Evolutionary conservation across 2,113 vertebrate genomes (phyloP).

Genomic region (Excalfactoria chinensis): DNA sequence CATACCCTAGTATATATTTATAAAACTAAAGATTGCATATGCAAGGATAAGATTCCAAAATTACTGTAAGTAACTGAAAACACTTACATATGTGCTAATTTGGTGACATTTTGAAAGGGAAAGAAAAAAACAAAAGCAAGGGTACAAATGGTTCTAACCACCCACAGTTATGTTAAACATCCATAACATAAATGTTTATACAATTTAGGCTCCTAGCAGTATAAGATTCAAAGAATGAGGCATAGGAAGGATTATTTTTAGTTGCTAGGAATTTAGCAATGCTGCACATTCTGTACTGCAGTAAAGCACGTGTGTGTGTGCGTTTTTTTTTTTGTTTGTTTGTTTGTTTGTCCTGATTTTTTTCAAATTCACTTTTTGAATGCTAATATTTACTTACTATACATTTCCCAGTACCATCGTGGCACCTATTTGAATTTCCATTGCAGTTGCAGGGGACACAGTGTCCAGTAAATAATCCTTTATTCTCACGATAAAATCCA

Average conservation of each 20-base stretch:
- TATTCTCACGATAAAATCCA: conserved; percentile 86
- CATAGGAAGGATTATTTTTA: neutral
- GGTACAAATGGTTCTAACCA: neutral
- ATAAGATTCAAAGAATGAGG: neutral
- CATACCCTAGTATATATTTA: neutral
- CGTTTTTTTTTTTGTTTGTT: too few species aligned
- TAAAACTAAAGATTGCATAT: neutral
- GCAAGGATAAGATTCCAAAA: neutral
- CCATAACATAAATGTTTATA: neutral
- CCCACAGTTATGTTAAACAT: neutral
- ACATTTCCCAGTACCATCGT: conserved; percentile 88
- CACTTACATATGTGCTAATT: neutral
- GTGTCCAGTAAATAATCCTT: conserved; percentile 70
- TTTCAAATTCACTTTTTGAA: neutral
- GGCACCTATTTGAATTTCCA: conserved; percentile 85
- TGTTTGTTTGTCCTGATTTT: neutral
- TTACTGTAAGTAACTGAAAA: neutral
- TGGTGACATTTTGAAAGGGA: neutral
- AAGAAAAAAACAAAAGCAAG: neutral
- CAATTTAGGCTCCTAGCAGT: neutral
- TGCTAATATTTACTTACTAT: conserved; percentile 84
- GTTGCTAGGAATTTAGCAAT: neutral
- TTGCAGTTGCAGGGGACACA: conserved; percentile 91
- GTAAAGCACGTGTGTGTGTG: fast-evolving
- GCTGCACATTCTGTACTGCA: neutral